A percentile compares a stretch with the other conserved stretches of the same genome.
Evolutionary conservation across 2,113 vertebrate species (phyloP).

Genomic region (Perca schrenkii): DNA sequence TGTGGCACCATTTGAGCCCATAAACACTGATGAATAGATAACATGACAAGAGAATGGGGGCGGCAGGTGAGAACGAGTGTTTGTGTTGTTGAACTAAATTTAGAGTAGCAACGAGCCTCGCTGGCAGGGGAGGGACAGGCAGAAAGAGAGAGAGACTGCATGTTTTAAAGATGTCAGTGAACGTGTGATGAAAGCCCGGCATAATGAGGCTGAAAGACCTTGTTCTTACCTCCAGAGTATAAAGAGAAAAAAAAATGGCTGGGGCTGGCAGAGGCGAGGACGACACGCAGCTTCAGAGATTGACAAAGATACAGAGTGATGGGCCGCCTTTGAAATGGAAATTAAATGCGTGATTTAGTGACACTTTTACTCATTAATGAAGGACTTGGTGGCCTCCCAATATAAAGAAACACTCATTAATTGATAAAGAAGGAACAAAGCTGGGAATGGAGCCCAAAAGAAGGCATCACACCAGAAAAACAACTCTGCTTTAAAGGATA

Average conservation of each 20-base stretch:
- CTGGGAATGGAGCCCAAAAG: conserved; percentile 12
- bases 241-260: conserved; percentile 41
- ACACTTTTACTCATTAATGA: conserved; percentile 69
- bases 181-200: conserved; percentile 78
- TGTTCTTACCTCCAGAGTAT: conserved; percentile 83
- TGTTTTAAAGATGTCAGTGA: conserved; percentile 82
- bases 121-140: conserved; percentile 14
- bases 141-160: conserved; percentile 41
- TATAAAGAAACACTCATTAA: conserved; percentile 62
- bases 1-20: conserved; percentile 43
- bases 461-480: neutral
- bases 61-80: conserved; percentile 51
- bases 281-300: conserved; percentile 57
- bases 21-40: conserved; percentile 56
- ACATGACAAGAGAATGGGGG: conserved; percentile 31
- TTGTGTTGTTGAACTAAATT: conserved; percentile 78
- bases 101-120: conserved; percentile 58
- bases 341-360: conserved; percentile 77
- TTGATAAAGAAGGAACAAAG: conserved; percentile 53
- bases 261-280: conserved; percentile 43
- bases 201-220: conserved; percentile 84
- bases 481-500: too few species aligned
- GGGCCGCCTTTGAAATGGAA: conserved; percentile 81
- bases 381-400: conserved; percentile 81
- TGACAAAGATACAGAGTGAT: conserved; percentile 71